Percentiles rank a stretch among this genome's conserved stretches.
Evolutionary conservation across 2,888 invertebrate species (phyloP).

Genomic region (Schizaphis graminum): DNA sequence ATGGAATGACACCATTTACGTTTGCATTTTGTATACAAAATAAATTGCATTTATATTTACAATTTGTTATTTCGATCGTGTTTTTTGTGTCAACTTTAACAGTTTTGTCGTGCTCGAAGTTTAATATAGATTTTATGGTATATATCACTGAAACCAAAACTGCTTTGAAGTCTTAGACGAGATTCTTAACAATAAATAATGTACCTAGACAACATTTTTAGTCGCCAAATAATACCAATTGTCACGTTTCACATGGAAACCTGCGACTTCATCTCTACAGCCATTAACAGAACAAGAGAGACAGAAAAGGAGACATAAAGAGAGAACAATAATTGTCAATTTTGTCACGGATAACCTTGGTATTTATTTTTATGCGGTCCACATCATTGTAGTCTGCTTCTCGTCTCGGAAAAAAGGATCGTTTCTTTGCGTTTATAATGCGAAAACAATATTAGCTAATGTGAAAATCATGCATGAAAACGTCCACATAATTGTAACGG

Average conservation of each 20-base stretch:
- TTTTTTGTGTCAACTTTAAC: constrained; percentile 49
- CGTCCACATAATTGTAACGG: constrained; percentile 44
- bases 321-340: constrained; percentile 64
- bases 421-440: constrained; percentile 31
- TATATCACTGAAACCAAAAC: not conserved
- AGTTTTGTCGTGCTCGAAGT: not conserved
- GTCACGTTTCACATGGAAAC: constrained; percentile 60
- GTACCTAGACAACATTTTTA: constrained; percentile 41
- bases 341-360: constrained; percentile 66
- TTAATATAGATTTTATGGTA: constrained; percentile 5
- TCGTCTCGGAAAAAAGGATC: constrained; percentile 39
- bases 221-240: constrained; percentile 54
- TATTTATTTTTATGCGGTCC: constrained; percentile 63
- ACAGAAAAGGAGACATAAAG: constrained; percentile 26
- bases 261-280: constrained; percentile 55
- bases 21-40: constrained; percentile 33
- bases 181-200: constrained; percentile 46
- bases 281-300: constrained; percentile 30
- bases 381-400: constrained; percentile 65
- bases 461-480: constrained; percentile 59
- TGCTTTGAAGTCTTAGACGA: not conserved
- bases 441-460: constrained; percentile 58
- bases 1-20: constrained; percentile 32
- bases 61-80: constrained; percentile 32
- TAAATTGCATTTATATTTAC: constrained; percentile 26